Evolutionary conservation across 2,888 invertebrate species (phyloP), one percentile per base, ranked within the genome.

Genomic region (Exocentrus adspersus): DNA sequence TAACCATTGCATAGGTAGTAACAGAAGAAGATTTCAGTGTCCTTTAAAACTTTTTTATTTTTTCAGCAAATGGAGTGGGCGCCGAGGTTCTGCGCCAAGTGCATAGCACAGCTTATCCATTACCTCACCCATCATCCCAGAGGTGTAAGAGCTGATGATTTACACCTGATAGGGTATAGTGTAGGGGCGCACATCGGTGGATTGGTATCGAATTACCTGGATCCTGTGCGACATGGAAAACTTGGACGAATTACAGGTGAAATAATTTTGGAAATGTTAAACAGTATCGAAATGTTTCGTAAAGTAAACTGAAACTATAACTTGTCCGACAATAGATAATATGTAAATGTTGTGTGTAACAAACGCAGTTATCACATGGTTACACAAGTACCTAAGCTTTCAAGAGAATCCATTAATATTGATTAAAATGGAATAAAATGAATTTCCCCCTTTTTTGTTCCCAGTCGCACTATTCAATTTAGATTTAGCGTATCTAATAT

Each of bases 131-230:
- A 89, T 60, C 93, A 94, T 83, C 93, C 93, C 0, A 87, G 92
- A 70, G 88, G 92, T 0, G 88, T 92, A 0, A 86, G 85, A 21
- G 92, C 93, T 0, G 91, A 93, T 77, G 86, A 87, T 63, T 80
- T 94, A 30, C 94, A 94, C 79, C 87, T 94, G 1, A 90, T 94
- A 60, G 94, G 94, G 0, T 94, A 94, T 83, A 93, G 93, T 79
- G 92, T 94, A 19, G 94, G 94, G 0, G 93, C 94, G 0, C 94
- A 94, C 76, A 94, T 94, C 62, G 89, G 93, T 3, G 94, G 94
- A 0, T 84, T 94, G 43, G 90, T 92, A 0, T 92, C 94, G 32
- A 94, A 94, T 80, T 90, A 90, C 75, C 79, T 94, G 37, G 86
- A 89, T 76, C 91, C 92, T 32, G 90, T 90, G 20, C 83, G 86